A percentile compares a stretch with the other conserved stretches of the same genome.
Evolutionary conservation across 2,888 invertebrate genomes (phyloP).

Genomic region (Acleris cristana): DNA sequence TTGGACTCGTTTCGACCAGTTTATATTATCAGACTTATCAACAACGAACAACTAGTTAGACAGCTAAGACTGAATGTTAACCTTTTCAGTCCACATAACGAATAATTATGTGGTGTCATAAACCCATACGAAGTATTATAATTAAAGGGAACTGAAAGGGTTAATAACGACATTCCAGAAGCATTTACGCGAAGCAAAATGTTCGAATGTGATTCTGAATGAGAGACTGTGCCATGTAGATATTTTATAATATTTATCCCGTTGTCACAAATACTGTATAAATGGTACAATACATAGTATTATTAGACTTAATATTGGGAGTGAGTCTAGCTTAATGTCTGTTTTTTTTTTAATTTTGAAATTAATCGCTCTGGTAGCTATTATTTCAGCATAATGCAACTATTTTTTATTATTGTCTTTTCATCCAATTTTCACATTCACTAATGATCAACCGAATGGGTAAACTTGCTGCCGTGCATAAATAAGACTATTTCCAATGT

Average conservation of each 20-base stretch:
- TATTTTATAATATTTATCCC: slow-evolving; percentile 36
- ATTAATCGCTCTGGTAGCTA: slow-evolving; percentile 24
- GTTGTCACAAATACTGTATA: slow-evolving; percentile 20
- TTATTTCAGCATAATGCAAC: neutral
- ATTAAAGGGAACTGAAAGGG: no score
- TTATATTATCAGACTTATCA: neutral
- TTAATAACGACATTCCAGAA: slow-evolving; percentile 39
- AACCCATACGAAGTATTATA: no score
- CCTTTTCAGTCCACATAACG: no score
- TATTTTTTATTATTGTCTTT: neutral
- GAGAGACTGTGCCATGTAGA: slow-evolving; percentile 52
- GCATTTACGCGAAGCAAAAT: slow-evolving; percentile 26
- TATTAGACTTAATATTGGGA: slow-evolving; percentile 60
- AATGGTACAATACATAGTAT: slow-evolving; percentile 54
- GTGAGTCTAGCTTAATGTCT: slow-evolving; percentile 45
- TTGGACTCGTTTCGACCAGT: neutral
- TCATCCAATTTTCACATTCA: neutral
- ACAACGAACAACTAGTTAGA: neutral
- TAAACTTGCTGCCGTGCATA: neutral
- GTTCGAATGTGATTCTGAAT: slow-evolving; percentile 1
- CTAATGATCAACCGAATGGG: no score
- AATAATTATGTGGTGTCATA: no score
- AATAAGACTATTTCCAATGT: slow-evolving; percentile 6
- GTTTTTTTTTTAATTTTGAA: slow-evolving; percentile 16
- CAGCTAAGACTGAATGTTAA: slow-evolving; percentile 39